Evolutionary conservation across 2,888 invertebrate genomes (phyloP), one percentile per base, ranked within the genome.

Genomic region (Horisme vitalbata): DNA sequence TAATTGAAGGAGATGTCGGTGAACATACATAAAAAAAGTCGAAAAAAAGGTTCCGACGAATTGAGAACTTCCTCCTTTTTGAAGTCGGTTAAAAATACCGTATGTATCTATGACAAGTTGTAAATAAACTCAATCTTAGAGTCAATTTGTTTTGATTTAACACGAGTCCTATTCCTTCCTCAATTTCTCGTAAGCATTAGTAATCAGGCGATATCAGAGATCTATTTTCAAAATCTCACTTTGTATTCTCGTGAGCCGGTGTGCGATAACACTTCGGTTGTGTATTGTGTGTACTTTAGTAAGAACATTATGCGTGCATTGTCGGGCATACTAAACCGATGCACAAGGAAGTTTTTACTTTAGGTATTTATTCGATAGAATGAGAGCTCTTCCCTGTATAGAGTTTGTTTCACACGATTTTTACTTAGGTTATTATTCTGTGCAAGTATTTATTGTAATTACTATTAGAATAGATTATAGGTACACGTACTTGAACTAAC

Each of bases 311-410:
- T 43, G 26, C 31, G 39, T 31, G 45, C 35, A 37, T 35, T 45
- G 52, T 47, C 56, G 54, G 56, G 26, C 58, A 59, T 56, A 56
- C 38, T 52, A 56, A 56, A 39, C 18, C 37, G 27, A 45, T 37
- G 35, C 23, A 44, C 39, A 28, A 44, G 44, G 35, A 44, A 41
- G 41, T 41, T 37, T 12, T 9, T 14, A 28, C 13, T 37, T 45
- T 24, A n/a, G n/a, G n/a, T n/a, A 32, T 21, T 27, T 14, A 37
- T 13, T 9, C 18, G 15, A 18, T 31, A 26, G 24, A 44, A 36
- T 36, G 31, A 37, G 37, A 32, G 26, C 36, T 45, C 44, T 37
- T 31, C 31, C 43, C 36, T 43, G 31, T 23, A 41, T 24, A 9
- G 24, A 13, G 23, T 21, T 11, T 12, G 26, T 20, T 33, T 41